These are phyloP conservation scores for Tetragonula carbonaria DNA, from an alignment of 2,888 invertebrate genomes.

Conservation along the genomic window DNA sequence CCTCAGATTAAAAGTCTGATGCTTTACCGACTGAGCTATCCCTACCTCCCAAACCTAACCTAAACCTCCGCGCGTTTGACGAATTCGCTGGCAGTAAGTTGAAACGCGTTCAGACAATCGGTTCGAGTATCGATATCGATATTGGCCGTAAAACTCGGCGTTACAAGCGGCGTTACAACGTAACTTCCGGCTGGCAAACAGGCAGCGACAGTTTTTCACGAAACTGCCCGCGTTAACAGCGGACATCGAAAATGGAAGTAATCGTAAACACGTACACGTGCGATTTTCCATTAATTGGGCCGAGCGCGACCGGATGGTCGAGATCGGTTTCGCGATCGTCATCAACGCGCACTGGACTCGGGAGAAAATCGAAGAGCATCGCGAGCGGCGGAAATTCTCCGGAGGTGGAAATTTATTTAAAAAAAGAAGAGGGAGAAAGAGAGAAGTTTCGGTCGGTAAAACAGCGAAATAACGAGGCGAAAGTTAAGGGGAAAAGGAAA, in stretches of 20 bases:
- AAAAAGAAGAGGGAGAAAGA: background rate
- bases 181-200: background rate
- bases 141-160: background rate
- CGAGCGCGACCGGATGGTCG: background rate
- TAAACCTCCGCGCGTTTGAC: conserved; percentile 8
- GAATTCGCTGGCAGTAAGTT: background rate
- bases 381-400: background rate
- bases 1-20: no score
- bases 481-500: background rate
- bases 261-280: background rate
- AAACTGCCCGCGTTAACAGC: conserved; percentile 11
- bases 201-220: background rate
- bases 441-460: background rate
- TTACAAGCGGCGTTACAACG: background rate
- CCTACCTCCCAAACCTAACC: no score
- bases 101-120: conserved; percentile 8
- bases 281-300: conserved; percentile 12
- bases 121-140: no score
- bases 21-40: no score
- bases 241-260: conserved; percentile 1
- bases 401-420: background rate
- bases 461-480: background rate
- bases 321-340: background rate
- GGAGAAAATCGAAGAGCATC: no score
- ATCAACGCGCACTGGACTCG: background rate